Conservation (phyloP, 2,888 invertebrate genomes). For the Parelbella ahira region DNA sequence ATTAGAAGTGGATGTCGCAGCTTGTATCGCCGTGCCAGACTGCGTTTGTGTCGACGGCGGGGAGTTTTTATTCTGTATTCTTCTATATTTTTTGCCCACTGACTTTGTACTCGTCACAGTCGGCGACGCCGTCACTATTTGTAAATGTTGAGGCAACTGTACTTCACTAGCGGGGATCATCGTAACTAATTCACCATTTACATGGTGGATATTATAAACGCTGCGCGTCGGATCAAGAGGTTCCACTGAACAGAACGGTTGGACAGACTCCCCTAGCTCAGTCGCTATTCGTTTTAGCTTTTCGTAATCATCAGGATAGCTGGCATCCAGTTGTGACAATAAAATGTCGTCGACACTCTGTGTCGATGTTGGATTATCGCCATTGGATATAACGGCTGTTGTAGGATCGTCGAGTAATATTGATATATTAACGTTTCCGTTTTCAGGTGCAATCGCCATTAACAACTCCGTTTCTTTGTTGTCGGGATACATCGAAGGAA, state of each 20-base stretch:
- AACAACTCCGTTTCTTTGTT: slow-evolving; percentile 59
- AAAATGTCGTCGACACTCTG: slow-evolving; percentile 85
- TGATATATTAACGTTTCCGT: slow-evolving; percentile 67
- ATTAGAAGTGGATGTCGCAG: slow-evolving; percentile 83
- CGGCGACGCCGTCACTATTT: slow-evolving; percentile 81
- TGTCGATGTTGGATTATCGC: slow-evolving; percentile 79
- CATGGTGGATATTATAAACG: slow-evolving; percentile 80
- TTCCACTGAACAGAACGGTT: slow-evolving; percentile 83
- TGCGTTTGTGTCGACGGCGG: slow-evolving; percentile 59
- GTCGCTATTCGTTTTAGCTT: slow-evolving; percentile 91
- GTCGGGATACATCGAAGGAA: slow-evolving; percentile 80
- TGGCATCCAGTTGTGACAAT: slow-evolving; percentile 84
- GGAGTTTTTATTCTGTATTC: slow-evolving; percentile 78
- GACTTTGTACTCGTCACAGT: slow-evolving; percentile 83
- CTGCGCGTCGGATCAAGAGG: slow-evolving; percentile 73
- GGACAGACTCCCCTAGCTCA: slow-evolving; percentile 89
- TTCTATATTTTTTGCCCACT: slow-evolving; percentile 85
- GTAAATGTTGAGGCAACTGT: slow-evolving; percentile 72
- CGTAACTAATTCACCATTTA: slow-evolving; percentile 69
- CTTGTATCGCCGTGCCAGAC: slow-evolving; percentile 63
- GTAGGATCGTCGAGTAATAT: slow-evolving; percentile 73
- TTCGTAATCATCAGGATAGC: slow-evolving; percentile 90
- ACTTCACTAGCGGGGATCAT: slow-evolving; percentile 72
- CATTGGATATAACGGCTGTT: slow-evolving; percentile 61
- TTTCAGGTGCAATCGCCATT: slow-evolving; percentile 65